Base-by-base conservation (phyloP, 2,888 invertebrate species). In the Drosophila trichaetosa region DNA sequence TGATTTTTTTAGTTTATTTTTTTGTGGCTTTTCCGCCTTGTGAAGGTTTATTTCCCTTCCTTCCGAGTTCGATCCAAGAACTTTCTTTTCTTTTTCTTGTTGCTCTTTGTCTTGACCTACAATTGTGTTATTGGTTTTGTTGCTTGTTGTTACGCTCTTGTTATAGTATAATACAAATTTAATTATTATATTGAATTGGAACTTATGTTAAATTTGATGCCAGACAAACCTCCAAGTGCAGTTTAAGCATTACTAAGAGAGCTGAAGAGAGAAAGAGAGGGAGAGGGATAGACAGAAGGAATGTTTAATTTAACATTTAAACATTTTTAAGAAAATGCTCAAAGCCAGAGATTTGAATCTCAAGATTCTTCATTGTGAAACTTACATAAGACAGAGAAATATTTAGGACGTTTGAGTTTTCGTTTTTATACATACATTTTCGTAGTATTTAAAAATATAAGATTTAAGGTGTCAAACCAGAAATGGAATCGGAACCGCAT, bases 111-210 rank as follows among this genome's bases (percentile, higher is more conserved):
- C 13, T 61, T 67, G 64, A 31, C 40, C 69, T 76, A 61, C 48
- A 36, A 52, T 63, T 60, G 29, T 65, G 59, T 68, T 65, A 65
- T 73, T 69, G 69, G 64, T 82, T 71, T 56, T 65, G 80, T 73
- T 83, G 63, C 67, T 79, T 72, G 82, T 74, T 82, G 73, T 58
- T 61, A 63, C 29, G 60, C 73, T 67, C 62, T 66, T 79, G 38
- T 49, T n/a, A 31, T 29, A 36, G 34, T 56, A 16, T 16, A 16
- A 24, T 24, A 46, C 4, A 2, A 7, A 8, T 24, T 8, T 46
- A 8, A 24, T 8, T 4, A 16, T 24, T 24, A 24, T 24, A 46
- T 16, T 24, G 16, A 16, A 21, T 42, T 42, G 11, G 21, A 11
- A 21, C 11, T 13, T 46, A 8, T 24, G 46, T 8, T 16, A 8